Conservation (phyloP, 2,888 invertebrate genomes). For the Autographa pulchrina region DNA sequence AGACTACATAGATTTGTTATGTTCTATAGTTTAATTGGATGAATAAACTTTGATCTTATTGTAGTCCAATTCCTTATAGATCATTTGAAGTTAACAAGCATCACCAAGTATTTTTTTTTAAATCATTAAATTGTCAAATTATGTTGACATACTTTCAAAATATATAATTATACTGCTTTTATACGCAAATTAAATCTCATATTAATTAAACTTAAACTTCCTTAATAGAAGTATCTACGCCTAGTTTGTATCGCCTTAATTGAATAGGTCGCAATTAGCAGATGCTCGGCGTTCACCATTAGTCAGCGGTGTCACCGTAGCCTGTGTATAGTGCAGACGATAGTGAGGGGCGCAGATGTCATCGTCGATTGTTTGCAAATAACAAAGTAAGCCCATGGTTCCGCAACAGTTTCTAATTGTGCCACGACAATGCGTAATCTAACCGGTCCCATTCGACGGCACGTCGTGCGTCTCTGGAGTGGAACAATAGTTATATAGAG, state of each 20-base stretch:
- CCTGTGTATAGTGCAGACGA: conserved; percentile 40
- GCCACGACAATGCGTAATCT: conserved; percentile 87
- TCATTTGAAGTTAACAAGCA: neutral
- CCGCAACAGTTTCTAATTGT: conserved; percentile 88
- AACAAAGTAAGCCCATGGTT: conserved; percentile 82
- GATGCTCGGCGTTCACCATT: conserved; percentile 73
- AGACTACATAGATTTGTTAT: conserved; percentile 57
- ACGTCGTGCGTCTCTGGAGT: conserved; percentile 75
- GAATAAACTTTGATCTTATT: neutral
- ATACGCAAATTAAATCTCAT: conserved; percentile 14
- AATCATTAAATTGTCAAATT: no score
- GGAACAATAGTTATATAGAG: conserved; percentile 63
- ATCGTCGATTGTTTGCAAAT: conserved; percentile 84
- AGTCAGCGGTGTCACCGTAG: conserved; percentile 61
- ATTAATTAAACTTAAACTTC: conserved; percentile 26
- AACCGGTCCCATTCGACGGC: conserved; percentile 84
- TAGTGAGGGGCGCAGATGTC: conserved; percentile 82
- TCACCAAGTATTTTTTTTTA: neutral
- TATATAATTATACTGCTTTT: neutral
- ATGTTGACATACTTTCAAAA: neutral
- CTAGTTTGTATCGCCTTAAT: conserved; percentile 51
- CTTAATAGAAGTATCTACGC: conserved; percentile 33
- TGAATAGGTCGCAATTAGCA: conserved; percentile 80
- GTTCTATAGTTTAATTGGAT: conserved; percentile 5
- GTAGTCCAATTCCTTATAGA: neutral